These are phyloP conservation scores for Urocolius indicus DNA, from an alignment of 2,113 vertebrate genomes.

Conservation along the genomic window DNA sequence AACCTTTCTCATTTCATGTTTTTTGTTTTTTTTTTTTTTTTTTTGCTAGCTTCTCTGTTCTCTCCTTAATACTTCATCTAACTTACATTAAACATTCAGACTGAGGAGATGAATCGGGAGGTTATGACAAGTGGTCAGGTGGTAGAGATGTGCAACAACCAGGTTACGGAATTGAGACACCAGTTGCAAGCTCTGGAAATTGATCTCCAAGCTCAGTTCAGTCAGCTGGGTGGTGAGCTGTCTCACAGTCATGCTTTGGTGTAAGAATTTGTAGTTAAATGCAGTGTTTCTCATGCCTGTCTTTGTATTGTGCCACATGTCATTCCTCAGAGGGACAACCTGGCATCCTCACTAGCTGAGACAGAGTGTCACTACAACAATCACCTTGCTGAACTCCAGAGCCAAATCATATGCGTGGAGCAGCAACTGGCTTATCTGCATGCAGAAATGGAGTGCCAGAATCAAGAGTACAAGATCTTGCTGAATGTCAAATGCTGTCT, in stretches of 20 bases:
- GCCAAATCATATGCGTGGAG: constrained; percentile 80
- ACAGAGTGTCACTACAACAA: constrained; percentile 80
- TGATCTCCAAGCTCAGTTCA: constrained; percentile 91
- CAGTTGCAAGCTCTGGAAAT: constrained; percentile 85
- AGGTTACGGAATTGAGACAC: constrained; percentile 77
- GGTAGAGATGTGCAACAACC: constrained; percentile 76
- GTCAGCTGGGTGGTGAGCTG: constrained; percentile 82
- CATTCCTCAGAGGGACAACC: constrained; percentile 58
- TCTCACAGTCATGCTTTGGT: neutral
- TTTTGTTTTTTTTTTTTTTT: too few species aligned
- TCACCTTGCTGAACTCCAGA: constrained; percentile 80
- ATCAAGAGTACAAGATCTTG: constrained; percentile 76
- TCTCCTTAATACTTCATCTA: too few species aligned
- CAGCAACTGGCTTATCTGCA: constrained; percentile 80
- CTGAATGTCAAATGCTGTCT: constrained; percentile 85
- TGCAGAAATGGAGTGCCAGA: constrained; percentile 80
- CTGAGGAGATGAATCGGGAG: constrained; percentile 80
- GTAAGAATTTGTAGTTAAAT: accelerated
- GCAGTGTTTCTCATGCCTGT: neutral
- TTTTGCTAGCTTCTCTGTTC: neutral
- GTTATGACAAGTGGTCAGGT: constrained; percentile 75
- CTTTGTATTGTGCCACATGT: neutral
- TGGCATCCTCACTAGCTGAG: constrained; percentile 77
- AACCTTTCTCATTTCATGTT: neutral
- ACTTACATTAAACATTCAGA: constrained; percentile 50